Conservation (phyloP, 2,797 vertebrate species). For the Acestrorhynchus altus region DNA sequence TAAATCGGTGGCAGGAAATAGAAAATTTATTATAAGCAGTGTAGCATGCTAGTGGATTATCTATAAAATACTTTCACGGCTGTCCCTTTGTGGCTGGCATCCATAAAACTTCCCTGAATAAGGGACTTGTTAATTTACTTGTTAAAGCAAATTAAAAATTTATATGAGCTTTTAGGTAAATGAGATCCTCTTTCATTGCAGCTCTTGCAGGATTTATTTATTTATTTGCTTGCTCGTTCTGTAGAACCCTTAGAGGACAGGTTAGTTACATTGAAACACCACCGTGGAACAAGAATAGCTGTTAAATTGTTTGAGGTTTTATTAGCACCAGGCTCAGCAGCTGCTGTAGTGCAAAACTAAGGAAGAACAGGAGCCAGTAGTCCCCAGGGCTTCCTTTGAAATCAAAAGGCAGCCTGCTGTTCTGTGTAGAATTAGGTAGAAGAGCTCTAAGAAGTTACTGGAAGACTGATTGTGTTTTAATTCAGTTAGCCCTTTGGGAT, state of each 20-base stretch:
- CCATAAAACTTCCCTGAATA: slow-evolving; percentile 99
- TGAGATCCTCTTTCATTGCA: slow-evolving; percentile 98
- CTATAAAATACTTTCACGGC: slow-evolving; percentile 99
- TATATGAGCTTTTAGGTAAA: slow-evolving; percentile 99
- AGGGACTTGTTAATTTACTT: slow-evolving; percentile 99
- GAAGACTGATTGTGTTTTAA: slow-evolving; percentile 60
- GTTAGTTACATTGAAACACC: slow-evolving; percentile 89
- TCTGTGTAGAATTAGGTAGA: slow-evolving; percentile 55
- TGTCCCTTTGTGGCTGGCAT: slow-evolving; percentile 93
- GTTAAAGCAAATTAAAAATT: slow-evolving; percentile 99
- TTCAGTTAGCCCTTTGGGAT: slow-evolving; percentile 72
- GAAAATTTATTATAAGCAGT: slow-evolving; percentile 96
- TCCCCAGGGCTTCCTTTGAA: slow-evolving; percentile 71
- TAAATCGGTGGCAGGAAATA: slow-evolving; percentile 95
- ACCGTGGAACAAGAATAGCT: slow-evolving; percentile 96
- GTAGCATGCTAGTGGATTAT: slow-evolving; percentile 92
- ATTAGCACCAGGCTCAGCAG: slow-evolving; percentile 87
- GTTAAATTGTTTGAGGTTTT: slow-evolving; percentile 95
- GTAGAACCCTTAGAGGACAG: slow-evolving; percentile 81
- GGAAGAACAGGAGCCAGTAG: slow-evolving; percentile 84
- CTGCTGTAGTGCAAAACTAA: slow-evolving; percentile 84
- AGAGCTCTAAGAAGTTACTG: slow-evolving; percentile 47
- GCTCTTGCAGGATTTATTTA: slow-evolving; percentile 87
- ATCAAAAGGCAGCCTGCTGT: slow-evolving; percentile 62
- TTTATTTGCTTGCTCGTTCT: slow-evolving; percentile 68